A percentile compares a stretch with the other conserved stretches of the same genome.
These are phyloP conservation scores for Chymomyza caudatula DNA, from an alignment of 2,888 invertebrate species.

Conservation along the genomic window DNA sequence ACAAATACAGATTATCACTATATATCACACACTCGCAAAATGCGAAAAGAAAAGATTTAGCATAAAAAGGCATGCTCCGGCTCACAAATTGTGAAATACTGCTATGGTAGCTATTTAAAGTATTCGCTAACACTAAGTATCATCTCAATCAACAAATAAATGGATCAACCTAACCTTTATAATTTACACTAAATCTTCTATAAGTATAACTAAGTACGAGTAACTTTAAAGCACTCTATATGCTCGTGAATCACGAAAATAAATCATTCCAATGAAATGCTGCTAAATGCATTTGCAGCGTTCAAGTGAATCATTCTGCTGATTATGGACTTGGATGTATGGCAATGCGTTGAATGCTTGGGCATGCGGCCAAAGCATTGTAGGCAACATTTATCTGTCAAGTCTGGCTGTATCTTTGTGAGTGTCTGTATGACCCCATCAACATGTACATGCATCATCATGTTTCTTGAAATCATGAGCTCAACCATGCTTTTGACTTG, in stretches of 20 bases:
- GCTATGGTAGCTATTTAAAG: too few relatives aligned
- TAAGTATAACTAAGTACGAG: not conserved
- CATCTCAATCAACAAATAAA: too few relatives aligned
- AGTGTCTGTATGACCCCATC: not conserved
- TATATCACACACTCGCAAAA: too few relatives aligned
- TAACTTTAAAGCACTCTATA: not conserved
- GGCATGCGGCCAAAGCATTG: not conserved
- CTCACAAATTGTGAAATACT: too few relatives aligned
- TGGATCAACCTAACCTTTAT: too few relatives aligned
- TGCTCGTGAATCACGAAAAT: not conserved
- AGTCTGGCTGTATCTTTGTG: not conserved
- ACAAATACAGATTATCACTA: too few relatives aligned
- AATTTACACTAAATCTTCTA: too few relatives aligned
- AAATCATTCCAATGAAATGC: not conserved
- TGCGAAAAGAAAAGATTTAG: too few relatives aligned
- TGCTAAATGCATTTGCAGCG: constrained; percentile 2
- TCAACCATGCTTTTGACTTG: constrained; percentile 21
- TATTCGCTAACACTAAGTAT: too few relatives aligned
- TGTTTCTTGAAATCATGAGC: constrained; percentile 20
- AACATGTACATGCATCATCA: constrained; percentile 16
- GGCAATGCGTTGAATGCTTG: not conserved
- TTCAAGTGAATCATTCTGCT: not conserved
- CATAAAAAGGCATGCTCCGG: too few relatives aligned
- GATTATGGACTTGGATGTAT: not conserved
- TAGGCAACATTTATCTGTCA: not conserved